These are phyloP conservation scores for Eufriesea mexicana DNA, from an alignment of 1,140 invertebrate species.

Conservation along the genomic window DNA sequence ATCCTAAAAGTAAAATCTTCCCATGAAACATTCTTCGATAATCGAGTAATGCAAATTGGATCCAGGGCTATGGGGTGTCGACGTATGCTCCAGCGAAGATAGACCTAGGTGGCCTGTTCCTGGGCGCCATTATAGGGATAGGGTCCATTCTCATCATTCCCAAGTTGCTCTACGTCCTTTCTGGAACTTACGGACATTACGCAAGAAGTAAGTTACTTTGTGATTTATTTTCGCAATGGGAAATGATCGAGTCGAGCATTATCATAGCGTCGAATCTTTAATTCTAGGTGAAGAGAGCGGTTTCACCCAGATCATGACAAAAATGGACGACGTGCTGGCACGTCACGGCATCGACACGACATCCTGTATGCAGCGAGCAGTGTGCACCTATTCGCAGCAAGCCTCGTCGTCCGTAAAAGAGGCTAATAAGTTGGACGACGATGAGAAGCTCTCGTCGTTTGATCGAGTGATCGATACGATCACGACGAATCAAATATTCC, in stretches of 20 bases:
- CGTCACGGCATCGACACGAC: conserved; percentile 90
- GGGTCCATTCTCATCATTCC: conserved; percentile 90
- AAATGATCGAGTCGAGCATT: no score
- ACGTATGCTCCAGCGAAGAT: conserved; percentile 89
- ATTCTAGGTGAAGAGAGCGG: conserved; percentile 85
- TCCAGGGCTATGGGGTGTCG: conserved; percentile 82
- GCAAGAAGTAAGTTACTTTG: conserved; percentile 85
- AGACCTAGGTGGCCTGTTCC: conserved; percentile 90
- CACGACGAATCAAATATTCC: conserved; percentile 87
- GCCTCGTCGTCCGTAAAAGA: conserved; percentile 78
- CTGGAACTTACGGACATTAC: conserved; percentile 86
- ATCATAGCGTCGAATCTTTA: no score
- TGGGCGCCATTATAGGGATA: conserved; percentile 90
- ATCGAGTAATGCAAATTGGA: background rate
- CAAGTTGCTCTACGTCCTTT: conserved; percentile 88
- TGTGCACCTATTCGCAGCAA: conserved; percentile 89
- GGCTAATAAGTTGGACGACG: conserved; percentile 83
- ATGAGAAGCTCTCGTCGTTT: conserved; percentile 85
- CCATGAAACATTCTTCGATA: background rate
- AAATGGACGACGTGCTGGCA: conserved; percentile 88
- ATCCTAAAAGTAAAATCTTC: background rate
- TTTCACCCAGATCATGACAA: conserved; percentile 86
- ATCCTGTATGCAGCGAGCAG: conserved; percentile 89
- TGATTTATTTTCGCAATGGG: background rate
- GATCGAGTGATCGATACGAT: conserved; percentile 86